Base-by-base conservation (phyloP, 1,140 invertebrate genomes). In the Drosophila tropicalis region DNA sequence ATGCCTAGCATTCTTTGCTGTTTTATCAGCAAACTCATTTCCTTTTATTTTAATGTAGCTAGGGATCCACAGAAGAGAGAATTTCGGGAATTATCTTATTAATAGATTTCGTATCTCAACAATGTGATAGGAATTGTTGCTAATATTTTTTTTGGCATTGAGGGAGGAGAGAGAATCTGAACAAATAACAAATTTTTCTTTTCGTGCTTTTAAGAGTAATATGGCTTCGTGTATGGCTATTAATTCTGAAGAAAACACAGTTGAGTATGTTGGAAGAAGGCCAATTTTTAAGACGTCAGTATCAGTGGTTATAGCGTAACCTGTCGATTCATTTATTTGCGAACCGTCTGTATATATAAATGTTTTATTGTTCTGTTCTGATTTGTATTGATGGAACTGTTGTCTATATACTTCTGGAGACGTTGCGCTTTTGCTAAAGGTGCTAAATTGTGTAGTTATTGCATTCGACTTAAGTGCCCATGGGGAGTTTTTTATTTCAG, bases 41-140 rank as follows among this genome's bases (percentile, higher is more conserved):
- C 61, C 44, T 51, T 44, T 56, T 12, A 65, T 56, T 19, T 65
- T 65, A 9, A 36, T 36, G 54, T 65, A 51, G 13, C 47, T 36
- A 13, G 51, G 51, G 17, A 56, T 55, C 63, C 63, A 65, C 29
- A 41, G 19, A 5, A 65, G 36, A 2, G 34, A 39, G 22, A 10
- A 65, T 56, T 65, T 65, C 25, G 62, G 62, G 25, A 12, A 65
- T 22, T 40, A 22, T 39, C 34, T 65, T n/a, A 65, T 65, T 5
- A 65, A 51, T 22, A 51, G 44, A 19, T 51, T 51, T 51, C n/a
- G 15, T 51, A 51, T 34, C 32, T 34, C 9, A 34, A 34, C 32
- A 34, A 34, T 19, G 15, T 51, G 19, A 51, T 51, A 51, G 6
- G 44, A 19, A 19, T 51, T 15, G 47, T 65, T 65, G 63, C 13